Percentiles rank a stretch among this genome's conserved stretches.
Evolutionary conservation across 2,797 vertebrate genomes (phyloP).

Genomic region (Falco peregrinus): DNA sequence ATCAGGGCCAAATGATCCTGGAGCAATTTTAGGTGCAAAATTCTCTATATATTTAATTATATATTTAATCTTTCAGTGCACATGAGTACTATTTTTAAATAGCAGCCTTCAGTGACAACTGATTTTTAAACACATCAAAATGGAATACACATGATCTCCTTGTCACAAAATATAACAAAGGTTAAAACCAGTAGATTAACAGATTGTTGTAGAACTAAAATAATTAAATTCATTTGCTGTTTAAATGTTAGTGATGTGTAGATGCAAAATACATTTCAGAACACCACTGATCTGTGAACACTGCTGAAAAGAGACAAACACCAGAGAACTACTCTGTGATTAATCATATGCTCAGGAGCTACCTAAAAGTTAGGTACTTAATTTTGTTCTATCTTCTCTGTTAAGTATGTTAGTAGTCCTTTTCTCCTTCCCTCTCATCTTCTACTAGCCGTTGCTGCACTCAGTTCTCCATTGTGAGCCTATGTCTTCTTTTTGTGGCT

Average conservation of each 20-base stretch:
- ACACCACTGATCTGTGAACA: background rate
- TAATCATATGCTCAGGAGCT: background rate
- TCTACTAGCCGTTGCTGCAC: background rate
- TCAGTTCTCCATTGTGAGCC: background rate
- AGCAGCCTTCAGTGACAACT: conserved; percentile 19
- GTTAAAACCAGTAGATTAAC: conserved; percentile 24
- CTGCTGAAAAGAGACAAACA: background rate
- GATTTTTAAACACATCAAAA: conserved; percentile 39
- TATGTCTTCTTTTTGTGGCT: background rate
- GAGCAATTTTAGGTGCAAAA: background rate
- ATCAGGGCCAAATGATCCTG: background rate
- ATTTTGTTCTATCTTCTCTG: background rate
- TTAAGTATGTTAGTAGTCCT: background rate
- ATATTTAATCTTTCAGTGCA: background rate
- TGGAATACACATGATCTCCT: background rate
- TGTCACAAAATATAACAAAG: conserved; percentile 17
- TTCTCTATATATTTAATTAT: background rate
- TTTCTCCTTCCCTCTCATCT: background rate
- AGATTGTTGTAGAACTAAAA: conserved; percentile 14
- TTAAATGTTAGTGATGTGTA: background rate
- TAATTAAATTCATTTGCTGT: conserved; percentile 23
- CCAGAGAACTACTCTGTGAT: background rate
- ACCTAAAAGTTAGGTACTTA: background rate
- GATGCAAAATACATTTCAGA: background rate
- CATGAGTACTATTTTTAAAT: background rate